A percentile compares a stretch with the other conserved stretches of the same genome.
phyloP scores from a whole-genome alignment of 2,888 invertebrate species.

The Aspidiotus rigidus region DNA sequence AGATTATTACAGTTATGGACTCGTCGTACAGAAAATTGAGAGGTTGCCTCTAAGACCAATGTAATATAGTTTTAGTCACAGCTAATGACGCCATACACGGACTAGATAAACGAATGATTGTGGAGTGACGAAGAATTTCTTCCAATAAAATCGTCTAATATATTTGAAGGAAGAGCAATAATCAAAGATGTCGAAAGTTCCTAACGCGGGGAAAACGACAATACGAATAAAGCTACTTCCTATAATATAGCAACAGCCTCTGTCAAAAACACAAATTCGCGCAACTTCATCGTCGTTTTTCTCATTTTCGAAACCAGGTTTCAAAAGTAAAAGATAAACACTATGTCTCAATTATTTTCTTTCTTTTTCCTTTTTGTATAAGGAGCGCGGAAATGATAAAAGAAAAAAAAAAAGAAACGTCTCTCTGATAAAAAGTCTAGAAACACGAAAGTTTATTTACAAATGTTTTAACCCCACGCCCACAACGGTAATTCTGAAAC shows the following conservation, averaged over 20 bases:
- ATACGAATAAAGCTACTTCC: not conserved
- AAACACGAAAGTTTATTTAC: constrained; percentile 33
- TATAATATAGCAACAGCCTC: no score
- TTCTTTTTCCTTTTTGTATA: constrained; percentile 13
- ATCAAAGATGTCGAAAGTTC: no score
- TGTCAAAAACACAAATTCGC: not conserved
- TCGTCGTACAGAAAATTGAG: no score
- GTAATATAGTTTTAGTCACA: no score
- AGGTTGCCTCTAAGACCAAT: no score
- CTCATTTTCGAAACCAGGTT: constrained; percentile 5
- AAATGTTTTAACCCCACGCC: constrained; percentile 28
- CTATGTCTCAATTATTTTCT: constrained; percentile 23
- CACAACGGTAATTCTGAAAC: constrained; percentile 32
- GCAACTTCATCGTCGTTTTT: not conserved
- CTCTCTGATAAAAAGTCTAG: constrained; percentile 23
- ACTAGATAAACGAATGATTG: no score
- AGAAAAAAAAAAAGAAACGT: constrained; percentile 9
- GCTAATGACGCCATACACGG: no score
- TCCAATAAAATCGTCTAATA: no score
- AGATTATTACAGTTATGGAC: no score
- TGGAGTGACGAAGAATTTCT: no score
- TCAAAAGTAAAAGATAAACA: constrained; percentile 30
- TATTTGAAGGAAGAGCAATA: no score
- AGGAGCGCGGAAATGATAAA: not conserved
- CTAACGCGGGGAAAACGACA: not conserved